These are phyloP conservation scores for Zygaena filipendulae DNA, from an alignment of 2,888 invertebrate genomes.

Conservation along the genomic window DNA sequence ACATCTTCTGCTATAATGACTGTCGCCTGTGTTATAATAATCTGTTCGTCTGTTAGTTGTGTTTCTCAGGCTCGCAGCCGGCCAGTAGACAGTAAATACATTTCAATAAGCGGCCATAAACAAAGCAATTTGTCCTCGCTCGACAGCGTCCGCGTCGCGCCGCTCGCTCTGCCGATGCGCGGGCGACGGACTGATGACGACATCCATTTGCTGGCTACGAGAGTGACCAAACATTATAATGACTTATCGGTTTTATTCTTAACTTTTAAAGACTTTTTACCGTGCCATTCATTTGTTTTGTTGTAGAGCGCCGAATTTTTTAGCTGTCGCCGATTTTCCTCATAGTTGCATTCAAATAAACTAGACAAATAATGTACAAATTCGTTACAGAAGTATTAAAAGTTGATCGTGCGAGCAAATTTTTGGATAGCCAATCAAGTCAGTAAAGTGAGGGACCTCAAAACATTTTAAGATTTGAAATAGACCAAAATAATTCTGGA, in stretches of 20 bases:
- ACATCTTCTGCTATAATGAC: no score
- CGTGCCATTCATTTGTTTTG: no score
- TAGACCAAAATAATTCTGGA: no score
- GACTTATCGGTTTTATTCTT: conserved; percentile 22
- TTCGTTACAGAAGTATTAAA: no score
- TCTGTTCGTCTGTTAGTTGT: no score
- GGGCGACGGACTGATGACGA: conserved; percentile 20
- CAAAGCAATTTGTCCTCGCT: conserved; percentile 35
- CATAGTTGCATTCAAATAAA: neutral
- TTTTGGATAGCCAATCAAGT: no score
- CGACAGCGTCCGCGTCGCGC: conserved; percentile 24
- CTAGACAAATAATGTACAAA: neutral
- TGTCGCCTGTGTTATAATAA: no score
- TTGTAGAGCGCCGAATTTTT: neutral
- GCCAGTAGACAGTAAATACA: no score
- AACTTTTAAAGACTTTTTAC: conserved; percentile 16
- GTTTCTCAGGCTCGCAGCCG: no score
- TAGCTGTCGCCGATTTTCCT: conserved; percentile 3
- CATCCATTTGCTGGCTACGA: conserved; percentile 16
- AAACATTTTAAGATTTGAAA: no score
- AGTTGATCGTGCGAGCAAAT: no score
- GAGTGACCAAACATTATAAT: conserved; percentile 23
- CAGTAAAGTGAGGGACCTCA: no score
- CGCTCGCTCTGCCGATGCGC: conserved; percentile 11
- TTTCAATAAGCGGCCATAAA: conserved; percentile 37